Evolutionary conservation across 2,888 invertebrate species (phyloP).

Genomic region (Rotaria magnacalcarata): DNA sequence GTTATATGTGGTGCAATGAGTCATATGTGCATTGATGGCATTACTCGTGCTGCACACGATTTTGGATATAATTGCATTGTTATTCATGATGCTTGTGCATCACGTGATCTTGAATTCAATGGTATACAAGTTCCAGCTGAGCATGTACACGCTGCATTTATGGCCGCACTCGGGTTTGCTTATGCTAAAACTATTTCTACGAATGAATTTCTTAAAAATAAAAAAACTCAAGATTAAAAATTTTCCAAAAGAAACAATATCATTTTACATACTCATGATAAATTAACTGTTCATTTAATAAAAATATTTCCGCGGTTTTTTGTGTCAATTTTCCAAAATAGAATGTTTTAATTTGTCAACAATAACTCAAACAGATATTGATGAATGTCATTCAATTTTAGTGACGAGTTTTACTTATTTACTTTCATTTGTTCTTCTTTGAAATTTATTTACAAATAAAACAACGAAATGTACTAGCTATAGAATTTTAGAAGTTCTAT

Average conservation of each 20-base stretch:
- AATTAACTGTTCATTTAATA: too few relatives aligned
- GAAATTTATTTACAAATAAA: too few relatives aligned
- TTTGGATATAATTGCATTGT: not conserved
- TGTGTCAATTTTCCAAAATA: too few relatives aligned
- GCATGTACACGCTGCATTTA: not conserved
- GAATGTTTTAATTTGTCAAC: too few relatives aligned
- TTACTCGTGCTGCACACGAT: not conserved
- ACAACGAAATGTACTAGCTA: too few relatives aligned
- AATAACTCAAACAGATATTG: too few relatives aligned
- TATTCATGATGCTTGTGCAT: constrained; percentile 12
- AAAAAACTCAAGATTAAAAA: not conserved
- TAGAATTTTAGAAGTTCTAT: too few relatives aligned
- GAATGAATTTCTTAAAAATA: not conserved
- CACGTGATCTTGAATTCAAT: not conserved
- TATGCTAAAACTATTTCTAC: not conserved
- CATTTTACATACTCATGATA: not conserved
- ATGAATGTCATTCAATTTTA: too few relatives aligned
- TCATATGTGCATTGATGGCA: not conserved
- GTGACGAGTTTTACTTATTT: too few relatives aligned
- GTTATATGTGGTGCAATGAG: constrained; percentile 17
- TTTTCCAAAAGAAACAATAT: not conserved
- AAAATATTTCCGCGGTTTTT: too few relatives aligned
- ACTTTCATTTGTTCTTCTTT: too few relatives aligned
- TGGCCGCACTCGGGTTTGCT: constrained; percentile 1
- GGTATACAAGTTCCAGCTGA: not conserved